Base-by-base conservation (phyloP, 1,140 invertebrate genomes). In the Druon quercuslanigerum region DNA sequence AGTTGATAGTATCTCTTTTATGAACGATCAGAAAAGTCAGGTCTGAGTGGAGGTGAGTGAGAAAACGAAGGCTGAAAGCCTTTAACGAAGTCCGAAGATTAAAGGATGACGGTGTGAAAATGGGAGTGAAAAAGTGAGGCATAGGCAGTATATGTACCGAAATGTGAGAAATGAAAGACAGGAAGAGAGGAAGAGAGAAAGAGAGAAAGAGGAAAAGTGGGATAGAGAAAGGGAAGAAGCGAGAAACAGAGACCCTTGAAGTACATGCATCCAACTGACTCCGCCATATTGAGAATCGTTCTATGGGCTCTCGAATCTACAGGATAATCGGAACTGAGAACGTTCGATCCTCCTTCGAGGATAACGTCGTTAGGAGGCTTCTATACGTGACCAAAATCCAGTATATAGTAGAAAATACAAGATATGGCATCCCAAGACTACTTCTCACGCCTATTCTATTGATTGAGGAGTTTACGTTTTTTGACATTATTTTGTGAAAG, bases 231-330 rank as follows among this genome's bases (percentile, higher is more conserved):
- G 77, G 54, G 50, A 74, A 57, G 78, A 75, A 79, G 82, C 80
- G 78, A 81, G 73, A 70, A 79, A 79, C 56, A 73, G 79, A 80
- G 50, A 51, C 83, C 81, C 83, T 82, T 75, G 83, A 87, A 87
- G 84, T 87, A 84, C 83, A 77, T 79, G 78, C 84, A 82, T 85
- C 84, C 88, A 88, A 90, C 88, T 90, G 88, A 90, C 88, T 90
- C 79, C 82, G 86, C 87, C 87, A 88, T 89, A 90, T 89, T 90
- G 88, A 89, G 78, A 89, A 89, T 88, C 85, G 85, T 89, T 89
- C 87, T 89, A 87, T 89, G 84, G 87, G 84, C 82, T 88, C 87
- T 89, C 85, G 86, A 89, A 85, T 84, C 81, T 78, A 87, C 82
- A 79, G 80, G 78, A 84, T 84, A 84, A 83, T 85, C 84, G 82